Percentiles rank a stretch among this genome's conserved stretches.
These are phyloP conservation scores for Saguinus imperator DNA, from an alignment of 2,113 vertebrate species.

Conservation along the genomic window DNA sequence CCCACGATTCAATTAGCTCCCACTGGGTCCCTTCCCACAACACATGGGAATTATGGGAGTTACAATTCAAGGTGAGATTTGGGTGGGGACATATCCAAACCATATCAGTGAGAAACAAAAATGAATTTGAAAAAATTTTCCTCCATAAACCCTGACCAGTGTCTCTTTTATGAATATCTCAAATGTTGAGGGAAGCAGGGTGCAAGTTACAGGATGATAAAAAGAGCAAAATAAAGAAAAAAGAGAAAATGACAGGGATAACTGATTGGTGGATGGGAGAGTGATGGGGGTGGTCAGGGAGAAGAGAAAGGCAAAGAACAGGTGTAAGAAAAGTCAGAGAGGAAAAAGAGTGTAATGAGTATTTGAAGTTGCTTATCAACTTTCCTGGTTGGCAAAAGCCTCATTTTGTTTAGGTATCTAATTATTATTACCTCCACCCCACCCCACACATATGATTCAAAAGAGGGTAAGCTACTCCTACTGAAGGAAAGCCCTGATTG, in stretches of 20 bases:
- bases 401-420: background rate
- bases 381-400: background rate
- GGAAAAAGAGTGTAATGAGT: background rate
- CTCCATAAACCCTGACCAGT: background rate
- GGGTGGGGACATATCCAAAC: too few relatives aligned
- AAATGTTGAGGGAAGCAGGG: background rate
- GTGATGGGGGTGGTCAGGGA: too few relatives aligned
- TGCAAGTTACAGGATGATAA: background rate
- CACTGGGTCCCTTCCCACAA: too few relatives aligned
- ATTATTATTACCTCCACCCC: background rate
- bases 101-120: too few relatives aligned
- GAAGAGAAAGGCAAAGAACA: background rate
- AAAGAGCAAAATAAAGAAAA: background rate
- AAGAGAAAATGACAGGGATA: background rate
- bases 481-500: background rate
- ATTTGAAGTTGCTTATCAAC: background rate
- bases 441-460: background rate
- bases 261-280: background rate
- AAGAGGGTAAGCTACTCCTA: background rate
- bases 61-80: too few relatives aligned
- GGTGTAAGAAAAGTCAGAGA: background rate
- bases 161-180: background rate
- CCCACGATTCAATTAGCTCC: too few relatives aligned
- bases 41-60: too few relatives aligned
- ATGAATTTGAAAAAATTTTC: background rate